Base-by-base conservation (phyloP, 2,797 vertebrate genomes). In the Lutjanus campechanus region DNA sequence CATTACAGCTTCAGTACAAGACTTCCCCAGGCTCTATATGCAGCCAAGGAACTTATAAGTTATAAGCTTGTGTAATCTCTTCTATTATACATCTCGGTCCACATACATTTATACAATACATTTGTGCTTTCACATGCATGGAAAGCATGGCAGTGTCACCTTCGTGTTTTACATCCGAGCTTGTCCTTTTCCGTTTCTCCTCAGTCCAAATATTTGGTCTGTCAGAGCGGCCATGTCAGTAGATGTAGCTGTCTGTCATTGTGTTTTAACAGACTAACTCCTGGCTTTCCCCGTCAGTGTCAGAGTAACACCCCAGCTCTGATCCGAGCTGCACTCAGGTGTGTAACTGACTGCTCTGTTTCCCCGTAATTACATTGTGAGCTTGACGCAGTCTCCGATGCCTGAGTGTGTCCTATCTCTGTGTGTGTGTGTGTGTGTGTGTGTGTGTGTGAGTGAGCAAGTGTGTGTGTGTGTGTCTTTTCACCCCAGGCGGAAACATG, bases 271-370 rank as follows among this genome's bases (percentile, higher is more conserved):
- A 92, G 90, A 93, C 92, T 92, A 86, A 92, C 91, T 93, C 89
- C 86, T 89, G 83, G 87, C 88, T 92, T 88, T 84, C 85, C 83
- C 89, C 77, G 72, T 93, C 91, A 91, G 85, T 90, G 91, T 91
- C 90, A 91, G 66, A 86, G 85, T 86, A 88, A 89, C 92, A 86
- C 85, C 82, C 79, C 79, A 51, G 79, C 82, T 92, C 92, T 92
- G 89, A 94, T 94, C 90, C 69, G n/a, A 72, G 88, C 90, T 73
- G 88, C 90, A 87, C 89, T 94, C 91, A 93, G 91, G 90, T 94
- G 91, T 93, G 90, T 91, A 93, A 94, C 92, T 90, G 89, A 92
- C 91, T 94, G 91, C 93, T 94, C 90, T 85, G 89, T 91, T 92
- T 91, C 88, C 86, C 90, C 79, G 83, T 95, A 94, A 95, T 95